Percentiles rank a stretch among this genome's conserved stretches.
Evolutionary conservation across 2,113 vertebrate species (phyloP).

Genomic region (Garra rufa): DNA sequence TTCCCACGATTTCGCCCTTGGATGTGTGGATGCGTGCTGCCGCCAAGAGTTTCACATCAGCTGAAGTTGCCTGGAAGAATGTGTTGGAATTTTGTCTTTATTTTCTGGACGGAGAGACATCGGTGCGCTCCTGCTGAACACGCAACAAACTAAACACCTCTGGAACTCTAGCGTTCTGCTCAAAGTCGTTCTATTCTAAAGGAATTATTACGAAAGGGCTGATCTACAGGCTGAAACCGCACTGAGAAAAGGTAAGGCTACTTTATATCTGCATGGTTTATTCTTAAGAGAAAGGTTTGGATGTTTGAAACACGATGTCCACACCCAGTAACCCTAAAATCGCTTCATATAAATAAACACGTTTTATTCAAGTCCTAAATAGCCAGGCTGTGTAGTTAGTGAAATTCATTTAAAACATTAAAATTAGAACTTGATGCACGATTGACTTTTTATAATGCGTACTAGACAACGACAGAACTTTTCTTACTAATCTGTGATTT

Average conservation of each 20-base stretch:
- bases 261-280: not conserved
- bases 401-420: not conserved
- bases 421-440: not conserved
- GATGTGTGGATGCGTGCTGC: slow-evolving; percentile 1
- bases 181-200: not conserved
- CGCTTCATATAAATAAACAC: not conserved
- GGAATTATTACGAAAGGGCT: slow-evolving; percentile 4
- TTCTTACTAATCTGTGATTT: not conserved
- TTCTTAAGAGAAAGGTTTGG: not conserved
- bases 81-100: slow-evolving; percentile 23
- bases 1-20: not conserved
- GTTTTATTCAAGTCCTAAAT: not conserved
- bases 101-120: not conserved
- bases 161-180: not conserved
- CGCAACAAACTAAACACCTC: slow-evolving; percentile 20
- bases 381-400: not conserved
- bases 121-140: not conserved
- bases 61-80: slow-evolving; percentile 20
- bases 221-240: slow-evolving; percentile 44
- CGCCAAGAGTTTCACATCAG: not conserved
- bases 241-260: slow-evolving; percentile 61
- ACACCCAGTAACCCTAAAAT: not conserved
- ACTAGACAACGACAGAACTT: not conserved
- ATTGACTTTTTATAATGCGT: not conserved
- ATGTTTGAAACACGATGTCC: not conserved